Conservation (phyloP, 2,888 invertebrate species). For the Cataglyphis rosenhaueri region DNA sequence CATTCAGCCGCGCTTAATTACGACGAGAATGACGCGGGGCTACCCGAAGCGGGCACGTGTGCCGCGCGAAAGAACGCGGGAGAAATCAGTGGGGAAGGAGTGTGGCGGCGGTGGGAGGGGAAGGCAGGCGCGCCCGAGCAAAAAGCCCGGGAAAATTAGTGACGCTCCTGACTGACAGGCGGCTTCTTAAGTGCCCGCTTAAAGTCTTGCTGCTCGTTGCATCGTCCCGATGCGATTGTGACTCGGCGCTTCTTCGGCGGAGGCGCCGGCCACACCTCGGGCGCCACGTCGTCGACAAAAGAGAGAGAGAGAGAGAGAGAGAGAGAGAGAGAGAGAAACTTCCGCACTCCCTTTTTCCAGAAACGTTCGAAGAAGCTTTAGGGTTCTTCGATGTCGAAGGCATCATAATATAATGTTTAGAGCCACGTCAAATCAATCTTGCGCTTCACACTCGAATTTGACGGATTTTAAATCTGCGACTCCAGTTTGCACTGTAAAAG, state of each 20-base stretch:
- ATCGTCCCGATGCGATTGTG: conserved; percentile 61
- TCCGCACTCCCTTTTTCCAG: conserved; percentile 56
- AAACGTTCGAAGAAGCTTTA: conserved; percentile 14
- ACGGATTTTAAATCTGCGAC: neutral
- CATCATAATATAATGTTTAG: neutral
- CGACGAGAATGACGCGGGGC: conserved; percentile 25
- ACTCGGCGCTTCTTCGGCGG: conserved; percentile 74
- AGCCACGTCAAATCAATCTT: neutral
- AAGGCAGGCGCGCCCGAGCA: conserved; percentile 40
- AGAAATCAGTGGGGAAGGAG: neutral
- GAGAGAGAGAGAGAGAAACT: conserved; percentile 48
- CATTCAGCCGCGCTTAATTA: conserved; percentile 40
- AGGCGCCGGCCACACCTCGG: conserved; percentile 81
- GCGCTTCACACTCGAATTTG: neutral
- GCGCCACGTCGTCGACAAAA: conserved; percentile 78
- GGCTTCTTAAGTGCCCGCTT: conserved; percentile 78
- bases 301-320: neutral
- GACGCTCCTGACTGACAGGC: conserved; percentile 74
- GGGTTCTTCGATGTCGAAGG: neutral
- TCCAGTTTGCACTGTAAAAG: too few relatives aligned
- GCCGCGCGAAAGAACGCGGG: conserved; percentile 52
- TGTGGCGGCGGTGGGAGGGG: neutral
- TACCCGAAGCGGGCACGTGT: conserved; percentile 68
- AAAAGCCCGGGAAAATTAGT: conserved; percentile 77
- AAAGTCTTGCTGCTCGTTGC: conserved; percentile 74